Evolutionary conservation across 2,797 vertebrate species (phyloP).

Genomic region (Lagocephalus sceleratus): DNA sequence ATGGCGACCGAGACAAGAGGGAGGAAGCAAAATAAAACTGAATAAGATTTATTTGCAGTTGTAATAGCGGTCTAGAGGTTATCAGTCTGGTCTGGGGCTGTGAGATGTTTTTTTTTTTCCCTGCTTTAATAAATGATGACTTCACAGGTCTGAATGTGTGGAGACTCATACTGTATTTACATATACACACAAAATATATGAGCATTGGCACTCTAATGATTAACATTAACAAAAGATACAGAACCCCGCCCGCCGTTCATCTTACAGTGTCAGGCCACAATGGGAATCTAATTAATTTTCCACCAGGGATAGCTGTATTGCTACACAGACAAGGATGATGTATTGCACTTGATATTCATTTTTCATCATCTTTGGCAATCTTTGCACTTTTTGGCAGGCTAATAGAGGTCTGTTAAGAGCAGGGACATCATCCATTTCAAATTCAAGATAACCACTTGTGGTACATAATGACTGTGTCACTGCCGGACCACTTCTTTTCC

Average conservation of each 20-base stretch:
- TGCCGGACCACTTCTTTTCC: slow-evolving; percentile 21
- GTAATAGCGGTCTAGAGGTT: too few relatives aligned
- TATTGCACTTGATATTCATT: slow-evolving; percentile 79
- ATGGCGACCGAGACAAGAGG: too few relatives aligned
- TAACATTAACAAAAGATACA: slow-evolving; percentile 40
- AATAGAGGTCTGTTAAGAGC: slow-evolving; percentile 65
- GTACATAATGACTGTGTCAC: slow-evolving; percentile 34
- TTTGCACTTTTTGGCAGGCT: slow-evolving; percentile 65
- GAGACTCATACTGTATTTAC: background rate
- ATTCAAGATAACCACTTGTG: slow-evolving; percentile 56
- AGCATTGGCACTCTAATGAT: slow-evolving; percentile 47
- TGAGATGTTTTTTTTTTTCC: too few relatives aligned
- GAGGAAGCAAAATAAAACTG: too few relatives aligned
- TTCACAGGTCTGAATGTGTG: background rate
- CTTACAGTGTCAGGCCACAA: slow-evolving; percentile 70
- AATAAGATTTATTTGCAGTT: too few relatives aligned
- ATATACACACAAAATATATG: slow-evolving; percentile 16
- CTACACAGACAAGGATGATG: slow-evolving; percentile 74
- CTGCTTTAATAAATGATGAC: too few relatives aligned
- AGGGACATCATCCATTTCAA: slow-evolving; percentile 57
- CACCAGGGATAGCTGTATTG: slow-evolving; percentile 65
- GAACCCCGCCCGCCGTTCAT: slow-evolving; percentile 58
- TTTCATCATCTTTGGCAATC: slow-evolving; percentile 70
- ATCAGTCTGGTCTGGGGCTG: too few relatives aligned
- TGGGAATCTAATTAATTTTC: slow-evolving; percentile 77